Evolutionary conservation across 1,140 invertebrate species (phyloP).

Genomic region (Procambarus clarkii): DNA sequence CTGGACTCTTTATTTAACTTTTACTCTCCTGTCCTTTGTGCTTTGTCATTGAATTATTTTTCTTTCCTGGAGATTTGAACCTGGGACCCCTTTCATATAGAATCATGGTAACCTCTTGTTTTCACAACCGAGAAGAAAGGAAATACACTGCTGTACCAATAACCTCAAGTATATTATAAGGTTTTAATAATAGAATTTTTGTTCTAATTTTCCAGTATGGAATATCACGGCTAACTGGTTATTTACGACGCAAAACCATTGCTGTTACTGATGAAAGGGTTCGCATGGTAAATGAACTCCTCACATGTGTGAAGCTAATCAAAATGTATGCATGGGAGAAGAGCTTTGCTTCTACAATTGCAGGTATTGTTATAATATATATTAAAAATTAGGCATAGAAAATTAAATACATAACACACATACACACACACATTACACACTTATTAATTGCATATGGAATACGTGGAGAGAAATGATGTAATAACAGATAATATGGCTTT

Average conservation of each 20-base stretch:
- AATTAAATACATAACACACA: no score
- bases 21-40: no score
- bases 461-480: no score
- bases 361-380: conserved; percentile 75
- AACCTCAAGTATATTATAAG: background rate
- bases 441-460: no score
- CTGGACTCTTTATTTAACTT: no score
- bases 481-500: no score
- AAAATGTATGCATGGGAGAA: conserved; percentile 95
- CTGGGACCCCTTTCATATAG: no score
- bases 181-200: conserved; percentile 52
- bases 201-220: conserved; percentile 78
- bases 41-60: no score
- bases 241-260: conserved; percentile 83
- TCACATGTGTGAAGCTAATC: conserved; percentile 90
- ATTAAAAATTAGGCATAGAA: no score
- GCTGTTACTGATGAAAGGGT: conserved; percentile 88
- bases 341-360: conserved; percentile 80
- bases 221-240: conserved; percentile 77
- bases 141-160: background rate
- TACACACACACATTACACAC: no score
- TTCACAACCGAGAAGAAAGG: background rate
- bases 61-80: no score
- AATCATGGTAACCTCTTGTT: background rate
- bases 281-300: conserved; percentile 92